phyloP scores from a whole-genome alignment of 1,140 invertebrate species.

The Drosophila nebulosa region DNA sequence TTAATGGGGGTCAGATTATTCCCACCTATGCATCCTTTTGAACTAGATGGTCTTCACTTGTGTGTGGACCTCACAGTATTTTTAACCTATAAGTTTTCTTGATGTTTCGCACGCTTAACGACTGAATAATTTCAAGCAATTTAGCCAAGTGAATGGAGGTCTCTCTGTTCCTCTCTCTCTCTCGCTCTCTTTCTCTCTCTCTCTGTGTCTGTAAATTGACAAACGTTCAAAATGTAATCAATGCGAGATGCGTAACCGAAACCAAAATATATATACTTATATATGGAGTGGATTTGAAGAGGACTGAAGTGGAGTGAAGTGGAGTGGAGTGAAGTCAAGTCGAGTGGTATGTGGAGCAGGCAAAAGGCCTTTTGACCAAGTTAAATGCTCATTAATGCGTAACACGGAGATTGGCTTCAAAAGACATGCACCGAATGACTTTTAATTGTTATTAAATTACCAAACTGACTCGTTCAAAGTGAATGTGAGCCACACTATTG shows the following conservation, averaged over 20 bases:
- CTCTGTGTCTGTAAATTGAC: conserved; percentile 62
- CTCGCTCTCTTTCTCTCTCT: too few species aligned
- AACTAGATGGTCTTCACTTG: not conserved
- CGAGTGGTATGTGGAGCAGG: conserved; percentile 55
- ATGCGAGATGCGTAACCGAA: conserved; percentile 71
- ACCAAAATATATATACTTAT: conserved; percentile 34
- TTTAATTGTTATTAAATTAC: conserved; percentile 80
- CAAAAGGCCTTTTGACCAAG: conserved; percentile 75
- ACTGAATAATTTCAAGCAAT: conserved; percentile 65
- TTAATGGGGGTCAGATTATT: not conserved
- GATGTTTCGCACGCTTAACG: conserved; percentile 70
- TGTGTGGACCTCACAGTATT: not conserved
- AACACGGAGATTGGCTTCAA: conserved; percentile 79
- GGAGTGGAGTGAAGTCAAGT: not conserved
- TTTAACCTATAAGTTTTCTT: conserved; percentile 7
- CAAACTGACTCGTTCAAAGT: conserved; percentile 10
- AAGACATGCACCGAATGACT: conserved; percentile 74
- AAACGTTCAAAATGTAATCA: conserved; percentile 79
- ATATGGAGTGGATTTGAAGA: not conserved
- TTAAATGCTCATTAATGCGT: conserved; percentile 80
- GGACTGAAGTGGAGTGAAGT: conserved; percentile 10
- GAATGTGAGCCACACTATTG: conserved; percentile 30
- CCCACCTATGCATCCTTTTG: not conserved
- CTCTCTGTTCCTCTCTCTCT: not conserved
- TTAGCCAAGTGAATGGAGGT: conserved; percentile 33